A percentile compares a stretch with the other conserved stretches of the same genome.
phyloP scores from a whole-genome alignment of 2,797 vertebrate genomes.

The Acipenser transmontanus region DNA sequence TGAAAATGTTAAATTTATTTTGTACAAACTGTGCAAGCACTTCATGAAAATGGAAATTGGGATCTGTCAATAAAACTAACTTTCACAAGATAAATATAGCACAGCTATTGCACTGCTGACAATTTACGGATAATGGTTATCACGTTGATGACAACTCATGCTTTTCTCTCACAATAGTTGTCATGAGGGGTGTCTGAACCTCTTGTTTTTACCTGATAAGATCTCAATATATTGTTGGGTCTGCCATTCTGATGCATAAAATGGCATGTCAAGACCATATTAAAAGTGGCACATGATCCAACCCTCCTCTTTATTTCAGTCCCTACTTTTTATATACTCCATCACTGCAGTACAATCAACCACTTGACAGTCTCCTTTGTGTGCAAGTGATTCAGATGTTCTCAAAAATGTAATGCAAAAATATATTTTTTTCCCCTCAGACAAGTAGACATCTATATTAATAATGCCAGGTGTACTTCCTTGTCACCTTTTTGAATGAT shows the following conservation, averaged over 20 bases:
- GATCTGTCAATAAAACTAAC: constrained; percentile 1
- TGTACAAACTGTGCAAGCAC: neutral
- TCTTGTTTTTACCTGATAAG: constrained; percentile 1
- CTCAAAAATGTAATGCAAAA: neutral
- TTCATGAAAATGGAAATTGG: neutral
- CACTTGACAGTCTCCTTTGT: neutral
- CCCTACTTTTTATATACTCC: constrained; percentile 1
- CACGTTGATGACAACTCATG: constrained; percentile 3
- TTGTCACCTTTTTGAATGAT: too few species aligned
- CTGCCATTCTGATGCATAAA: neutral
- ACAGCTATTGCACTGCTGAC: neutral
- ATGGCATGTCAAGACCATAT: neutral
- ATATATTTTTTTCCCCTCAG: neutral
- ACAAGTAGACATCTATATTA: neutral
- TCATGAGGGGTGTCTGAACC: constrained; percentile 4
- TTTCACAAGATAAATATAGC: neutral
- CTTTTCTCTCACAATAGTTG: neutral
- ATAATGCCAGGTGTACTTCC: neutral
- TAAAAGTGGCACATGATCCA: neutral
- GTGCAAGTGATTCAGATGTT: neutral
- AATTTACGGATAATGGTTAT: neutral
- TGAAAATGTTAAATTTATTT: too few species aligned
- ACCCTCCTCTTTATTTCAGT: neutral
- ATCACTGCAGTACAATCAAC: neutral
- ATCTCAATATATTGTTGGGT: constrained; percentile 6